Evolutionary conservation across 1,140 invertebrate genomes (phyloP), one percentile per base, ranked within the genome.

Genomic region (Solenopsis fugax): DNA sequence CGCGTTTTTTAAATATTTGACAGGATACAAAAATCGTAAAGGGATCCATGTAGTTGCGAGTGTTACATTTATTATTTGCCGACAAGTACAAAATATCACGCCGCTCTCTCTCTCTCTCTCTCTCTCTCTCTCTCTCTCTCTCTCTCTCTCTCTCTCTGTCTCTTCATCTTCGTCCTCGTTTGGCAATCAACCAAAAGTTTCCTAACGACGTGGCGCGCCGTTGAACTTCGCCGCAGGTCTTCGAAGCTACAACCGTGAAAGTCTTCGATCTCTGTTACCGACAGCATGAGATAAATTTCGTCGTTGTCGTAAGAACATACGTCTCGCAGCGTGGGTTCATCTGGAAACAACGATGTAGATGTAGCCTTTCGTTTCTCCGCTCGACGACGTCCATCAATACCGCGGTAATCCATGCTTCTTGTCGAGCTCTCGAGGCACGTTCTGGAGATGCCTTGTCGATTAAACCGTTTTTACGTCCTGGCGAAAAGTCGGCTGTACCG

Each of bases 261-360:
- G 89, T 86, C 82, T 88, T 88, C 90, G 89, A 91, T 82, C 89
- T 90, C 89, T 90, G 89, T 90, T 88, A 78, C 86, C 81, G 89
- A 90, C 89, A 90, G 86, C 60, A 84, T n/a, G 85, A 90, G 88
- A 92, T 90, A 89, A 85, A 91, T 91, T 92, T 89, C 87, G 81
- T 81, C 85, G 37, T 69, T 67, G 87, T 84, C 77, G 73, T 71
- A 64, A 77, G 82, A 87, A 89, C 87, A 90, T 90, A 89, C 88
- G 86, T 91, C 91, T 92, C 91, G 54, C 91, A 90, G 90, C 89
- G 89, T 91, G 90, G 60, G 89, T 13, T 90, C 90, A 91, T 89
- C 90, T 91, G 76, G 87, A 85, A 82, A 91, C 90, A 89, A 91
- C 90, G 90, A 91, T 88, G 88, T 86, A 73, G 84, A 90, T 91